Base-by-base conservation (phyloP, 2,113 vertebrate species). In the Agelaius tricolor region DNA sequence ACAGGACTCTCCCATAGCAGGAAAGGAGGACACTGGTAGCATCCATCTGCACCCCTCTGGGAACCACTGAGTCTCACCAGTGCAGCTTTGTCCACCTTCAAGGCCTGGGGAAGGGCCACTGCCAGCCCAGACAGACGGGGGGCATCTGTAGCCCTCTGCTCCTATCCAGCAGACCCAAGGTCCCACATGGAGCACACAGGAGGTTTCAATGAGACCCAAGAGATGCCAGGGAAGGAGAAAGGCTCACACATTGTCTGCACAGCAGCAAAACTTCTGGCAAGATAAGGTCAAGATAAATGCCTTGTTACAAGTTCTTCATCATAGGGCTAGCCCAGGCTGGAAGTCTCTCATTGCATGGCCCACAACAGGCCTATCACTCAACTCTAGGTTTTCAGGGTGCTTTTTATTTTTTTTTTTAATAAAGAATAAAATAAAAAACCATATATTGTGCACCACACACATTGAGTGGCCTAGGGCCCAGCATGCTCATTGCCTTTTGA, bases 261-360 rank as follows among this genome's bases (percentile, higher is more conserved):
- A 71, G 26, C 79, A 68, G 30, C 37, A 85, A 51, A 37, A 22
- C 19, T 72, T 63, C 35, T 5, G 49, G 39, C 43, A 78, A 90
- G 44, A 11, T 49, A 43, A 84, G 61, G 27, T 33, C 47, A 80
- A 90, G n/a, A 83, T 27, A 81, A 63, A 73, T 69, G 72, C 26
- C 44, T n/a, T 49, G 46, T 39, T 81, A 33, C 5, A 33, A 80
- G 73, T 15, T 74, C 71, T 66, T 61, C 7, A 0, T 22, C 54
- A 41, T 9, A 2, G 4, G 39, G 28, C 44, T 76, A 73, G 44
- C 26, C 39, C 49, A 44, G n/a, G 31, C 35, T 77, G 33, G 17
- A 74, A 46, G 30, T 66, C 44, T 78, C 49, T 24, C 0, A 0
- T 7, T 7, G 0, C 0, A 0, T 15, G 44, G 65, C 28, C 39